phyloP scores from a whole-genome alignment of 30 jellyfish, hydroid and myxozoan genomes.

The Clytia hemisphaerica region DNA sequence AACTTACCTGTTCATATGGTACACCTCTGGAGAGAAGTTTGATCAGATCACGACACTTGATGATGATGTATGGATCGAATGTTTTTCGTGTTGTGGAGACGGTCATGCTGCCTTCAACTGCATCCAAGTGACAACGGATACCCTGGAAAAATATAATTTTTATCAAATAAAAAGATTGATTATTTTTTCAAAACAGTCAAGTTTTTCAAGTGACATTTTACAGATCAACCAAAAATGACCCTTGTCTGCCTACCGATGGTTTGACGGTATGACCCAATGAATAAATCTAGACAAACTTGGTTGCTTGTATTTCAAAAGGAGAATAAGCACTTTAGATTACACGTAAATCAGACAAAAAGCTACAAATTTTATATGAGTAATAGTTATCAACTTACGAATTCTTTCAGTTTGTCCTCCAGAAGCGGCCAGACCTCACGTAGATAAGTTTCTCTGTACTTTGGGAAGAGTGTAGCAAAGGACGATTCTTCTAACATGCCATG shows the following conservation, averaged over 20 bases:
- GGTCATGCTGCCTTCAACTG: conserved; percentile 84
- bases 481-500: conserved; percentile 88
- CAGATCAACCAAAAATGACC: no score
- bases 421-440: conserved; percentile 96
- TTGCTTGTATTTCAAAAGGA: background rate
- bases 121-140: conserved; percentile 58
- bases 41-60: conserved; percentile 85
- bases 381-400: conserved; percentile 42
- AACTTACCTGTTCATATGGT: conserved; percentile 76
- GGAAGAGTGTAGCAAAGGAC: conserved; percentile 93
- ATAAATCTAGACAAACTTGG: background rate
- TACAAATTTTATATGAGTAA: background rate
- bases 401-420: conserved; percentile 65
- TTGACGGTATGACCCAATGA: no score
- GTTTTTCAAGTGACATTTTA: no score
- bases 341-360: background rate
- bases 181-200: no score
- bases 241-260: no score
- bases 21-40: conserved; percentile 93
- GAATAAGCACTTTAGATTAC: background rate
- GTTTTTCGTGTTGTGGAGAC: conserved; percentile 88
- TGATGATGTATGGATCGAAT: conserved; percentile 84
- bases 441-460: conserved; percentile 91
- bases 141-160: conserved; percentile 55
- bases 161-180: no score